Percentiles rank a stretch among this genome's conserved stretches.
phyloP scores from a whole-genome alignment of 1,140 invertebrate genomes.

The Rhopalosiphum maidis region DNA sequence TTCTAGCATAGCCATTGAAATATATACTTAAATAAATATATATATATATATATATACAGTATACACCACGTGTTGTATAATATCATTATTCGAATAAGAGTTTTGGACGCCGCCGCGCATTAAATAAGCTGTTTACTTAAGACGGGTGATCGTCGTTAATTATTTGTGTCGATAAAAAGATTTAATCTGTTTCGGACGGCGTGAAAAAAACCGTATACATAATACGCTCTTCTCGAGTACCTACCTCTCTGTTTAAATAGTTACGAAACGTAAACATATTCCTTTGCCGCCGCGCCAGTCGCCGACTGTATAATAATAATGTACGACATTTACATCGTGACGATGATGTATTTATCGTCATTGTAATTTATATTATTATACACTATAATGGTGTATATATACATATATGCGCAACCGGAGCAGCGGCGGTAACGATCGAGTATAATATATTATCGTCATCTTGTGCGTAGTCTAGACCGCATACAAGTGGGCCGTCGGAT shows the following conservation, averaged over 20 bases:
- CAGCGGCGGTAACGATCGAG: not conserved
- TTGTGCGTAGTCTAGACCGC: not conserved
- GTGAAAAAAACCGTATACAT: not conserved
- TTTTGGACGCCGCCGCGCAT: not conserved
- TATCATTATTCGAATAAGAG: not conserved
- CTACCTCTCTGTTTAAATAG: not conserved
- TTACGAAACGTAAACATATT: slow-evolving; percentile 7
- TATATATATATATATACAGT: too few species aligned
- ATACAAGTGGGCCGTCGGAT: not conserved
- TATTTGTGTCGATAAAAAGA: not conserved
- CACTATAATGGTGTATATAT: not conserved
- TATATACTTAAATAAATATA: too few species aligned
- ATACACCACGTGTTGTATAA: too few species aligned
- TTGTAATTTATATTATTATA: not conserved
- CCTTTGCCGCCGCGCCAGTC: not conserved
- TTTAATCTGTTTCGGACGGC: not conserved
- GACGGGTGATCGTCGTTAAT: not conserved
- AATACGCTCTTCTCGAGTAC: not conserved
- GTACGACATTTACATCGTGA: not conserved
- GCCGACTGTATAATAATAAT: not conserved
- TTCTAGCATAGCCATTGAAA: not conserved
- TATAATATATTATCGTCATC: not conserved
- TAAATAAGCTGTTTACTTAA: not conserved
- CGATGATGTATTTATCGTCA: slow-evolving; percentile 5
- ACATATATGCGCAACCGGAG: too few species aligned